A percentile compares a stretch with the other conserved stretches of the same genome.
phyloP scores from a whole-genome alignment of 1,140 invertebrate species.

The Subanguina moxae region DNA sequence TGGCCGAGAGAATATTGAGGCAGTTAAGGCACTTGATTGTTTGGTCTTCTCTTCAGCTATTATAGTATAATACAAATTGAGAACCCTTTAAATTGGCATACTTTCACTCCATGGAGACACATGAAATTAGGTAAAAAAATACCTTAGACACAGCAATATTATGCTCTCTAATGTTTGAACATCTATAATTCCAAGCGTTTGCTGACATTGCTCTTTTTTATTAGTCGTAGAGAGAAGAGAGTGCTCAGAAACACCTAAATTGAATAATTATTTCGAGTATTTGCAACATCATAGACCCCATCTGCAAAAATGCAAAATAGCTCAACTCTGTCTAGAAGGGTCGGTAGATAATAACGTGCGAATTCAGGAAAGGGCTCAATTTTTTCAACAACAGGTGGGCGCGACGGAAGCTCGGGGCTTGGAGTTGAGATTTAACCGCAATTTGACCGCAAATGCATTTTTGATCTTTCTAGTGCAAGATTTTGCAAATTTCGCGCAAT shows the following conservation, averaged over 20 bases:
- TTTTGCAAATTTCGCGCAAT: no score
- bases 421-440: no score
- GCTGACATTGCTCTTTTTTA: background rate
- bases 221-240: background rate
- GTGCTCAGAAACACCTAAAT: slow-evolving; percentile 18
- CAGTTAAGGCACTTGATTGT: background rate
- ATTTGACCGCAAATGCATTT: no score
- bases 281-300: no score
- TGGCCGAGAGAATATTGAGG: slow-evolving; percentile 10
- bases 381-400: no score
- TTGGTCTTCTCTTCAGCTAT: slow-evolving; percentile 28
- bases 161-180: slow-evolving; percentile 10
- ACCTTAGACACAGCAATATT: slow-evolving; percentile 18
- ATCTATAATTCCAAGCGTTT: background rate
- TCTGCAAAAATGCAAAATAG: no score
- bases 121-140: background rate
- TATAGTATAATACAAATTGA: slow-evolving; percentile 35
- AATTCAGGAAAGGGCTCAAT: no score
- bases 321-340: no score
- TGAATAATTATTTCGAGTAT: no score
- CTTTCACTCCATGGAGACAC: background rate
- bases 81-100: background rate
- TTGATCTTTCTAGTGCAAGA: no score
- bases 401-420: no score
- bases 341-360: no score